phyloP scores from a whole-genome alignment of 2,797 vertebrate species.

The Rhynchonycteris naso region DNA sequence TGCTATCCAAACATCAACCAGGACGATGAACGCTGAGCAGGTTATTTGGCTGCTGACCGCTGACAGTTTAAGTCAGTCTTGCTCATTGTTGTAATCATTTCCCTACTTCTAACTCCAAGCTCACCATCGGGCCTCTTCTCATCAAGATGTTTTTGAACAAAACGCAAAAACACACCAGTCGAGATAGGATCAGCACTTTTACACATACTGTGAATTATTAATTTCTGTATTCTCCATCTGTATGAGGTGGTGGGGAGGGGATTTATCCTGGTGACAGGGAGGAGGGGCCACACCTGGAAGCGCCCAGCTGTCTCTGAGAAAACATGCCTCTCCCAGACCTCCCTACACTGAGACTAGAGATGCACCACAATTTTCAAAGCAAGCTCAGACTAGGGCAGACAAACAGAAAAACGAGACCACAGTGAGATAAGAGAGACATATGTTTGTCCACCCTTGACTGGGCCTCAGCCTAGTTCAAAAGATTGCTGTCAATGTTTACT shows the following conservation, averaged over 20 bases:
- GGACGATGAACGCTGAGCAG: neutral
- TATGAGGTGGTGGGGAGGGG: neutral
- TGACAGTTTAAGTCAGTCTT: neutral
- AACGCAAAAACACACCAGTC: neutral
- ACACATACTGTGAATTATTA: constrained; percentile 60
- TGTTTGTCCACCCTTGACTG: neutral
- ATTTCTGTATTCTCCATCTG: constrained; percentile 63
- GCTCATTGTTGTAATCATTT: neutral
- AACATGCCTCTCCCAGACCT: neutral
- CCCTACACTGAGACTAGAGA: neutral
- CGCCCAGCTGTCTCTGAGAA: constrained; percentile 55
- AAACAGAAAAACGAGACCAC: constrained; percentile 53
- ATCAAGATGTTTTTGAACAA: constrained; percentile 45
- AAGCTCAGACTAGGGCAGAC: neutral
- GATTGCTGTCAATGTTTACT: neutral
- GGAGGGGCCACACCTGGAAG: neutral
- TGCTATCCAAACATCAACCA: neutral
- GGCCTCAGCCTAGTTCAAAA: neutral
- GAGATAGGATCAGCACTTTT: constrained; percentile 10
- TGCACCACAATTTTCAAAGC: neutral
- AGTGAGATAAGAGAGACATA: neutral
- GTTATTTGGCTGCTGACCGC: neutral
- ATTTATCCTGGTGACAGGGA: neutral
- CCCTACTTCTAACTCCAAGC: neutral
- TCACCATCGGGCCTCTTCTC: neutral